Conservation (phyloP, 1,140 invertebrate species). For the Scaptodrosophila lebanonensis region DNA sequence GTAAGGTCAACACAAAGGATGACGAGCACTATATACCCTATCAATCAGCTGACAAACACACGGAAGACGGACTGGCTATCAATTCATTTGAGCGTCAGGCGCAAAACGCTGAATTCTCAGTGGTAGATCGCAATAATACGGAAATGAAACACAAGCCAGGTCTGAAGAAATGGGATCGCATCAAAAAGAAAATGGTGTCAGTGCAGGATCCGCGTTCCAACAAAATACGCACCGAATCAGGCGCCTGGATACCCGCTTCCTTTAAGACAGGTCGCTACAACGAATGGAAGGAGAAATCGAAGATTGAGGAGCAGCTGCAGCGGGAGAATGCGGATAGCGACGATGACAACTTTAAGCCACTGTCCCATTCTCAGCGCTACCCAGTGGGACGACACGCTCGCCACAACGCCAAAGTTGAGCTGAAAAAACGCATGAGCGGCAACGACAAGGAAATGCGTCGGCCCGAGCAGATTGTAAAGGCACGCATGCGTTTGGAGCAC, state of each 20-base stretch:
- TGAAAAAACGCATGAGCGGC: constrained; percentile 76
- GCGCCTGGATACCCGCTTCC: constrained; percentile 93
- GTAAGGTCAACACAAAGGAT: constrained; percentile 80
- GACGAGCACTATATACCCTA: constrained; percentile 93
- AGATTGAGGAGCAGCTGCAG: constrained; percentile 81
- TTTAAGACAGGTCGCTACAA: constrained; percentile 94
- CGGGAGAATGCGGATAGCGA: constrained; percentile 80
- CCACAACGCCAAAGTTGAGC: constrained; percentile 81
- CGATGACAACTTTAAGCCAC: constrained; percentile 72
- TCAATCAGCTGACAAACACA: constrained; percentile 88
- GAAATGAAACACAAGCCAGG: constrained; percentile 80
- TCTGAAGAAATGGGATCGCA: constrained; percentile 90
- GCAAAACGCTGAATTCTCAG: constrained; percentile 85
- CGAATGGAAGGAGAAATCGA: constrained; percentile 91
- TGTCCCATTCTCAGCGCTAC: constrained; percentile 73
- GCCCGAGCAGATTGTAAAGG: constrained; percentile 85
- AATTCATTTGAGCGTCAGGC: constrained; percentile 87
- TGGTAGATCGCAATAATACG: constrained; percentile 85
- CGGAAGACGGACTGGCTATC: constrained; percentile 92
- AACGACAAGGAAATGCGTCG: constrained; percentile 81
- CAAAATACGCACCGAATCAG: constrained; percentile 96
- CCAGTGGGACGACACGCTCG: constrained; percentile 80
- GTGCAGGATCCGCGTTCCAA: constrained; percentile 82
- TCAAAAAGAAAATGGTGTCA: constrained; percentile 94
- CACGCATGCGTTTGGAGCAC: constrained; percentile 77